These are phyloP conservation scores for Ophioninae sp. DNA, from an alignment of 2,888 invertebrate genomes.

Conservation along the genomic window DNA sequence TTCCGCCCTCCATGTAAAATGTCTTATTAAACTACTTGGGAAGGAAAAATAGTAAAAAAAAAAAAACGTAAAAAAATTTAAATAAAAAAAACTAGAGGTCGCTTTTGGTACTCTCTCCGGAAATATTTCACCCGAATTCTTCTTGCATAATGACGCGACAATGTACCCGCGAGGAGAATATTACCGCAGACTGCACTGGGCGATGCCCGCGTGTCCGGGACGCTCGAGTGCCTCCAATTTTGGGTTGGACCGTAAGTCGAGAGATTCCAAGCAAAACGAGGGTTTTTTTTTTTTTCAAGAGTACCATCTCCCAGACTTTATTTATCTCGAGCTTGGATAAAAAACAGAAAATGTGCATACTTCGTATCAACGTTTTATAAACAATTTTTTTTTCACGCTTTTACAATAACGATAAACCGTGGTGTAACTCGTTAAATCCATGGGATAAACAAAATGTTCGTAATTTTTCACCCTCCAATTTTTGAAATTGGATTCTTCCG, in stretches of 20 bases:
- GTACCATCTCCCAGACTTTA: no score
- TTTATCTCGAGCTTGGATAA: no score
- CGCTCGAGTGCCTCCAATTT: conserved; percentile 60
- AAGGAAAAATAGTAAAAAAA: neutral
- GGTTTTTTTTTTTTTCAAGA: neutral
- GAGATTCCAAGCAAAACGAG: conserved; percentile 28
- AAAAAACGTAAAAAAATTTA: no score
- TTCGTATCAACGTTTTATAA: conserved; percentile 9
- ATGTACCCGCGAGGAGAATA: neutral
- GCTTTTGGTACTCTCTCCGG: neutral
- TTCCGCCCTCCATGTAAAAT: neutral
- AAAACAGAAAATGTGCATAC: no score
- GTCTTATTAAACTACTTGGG: neutral
- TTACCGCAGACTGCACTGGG: conserved; percentile 5
- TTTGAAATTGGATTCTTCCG: neutral
- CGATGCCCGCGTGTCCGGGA: conserved; percentile 48
- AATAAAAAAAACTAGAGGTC: neutral
- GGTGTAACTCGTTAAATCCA: no score
- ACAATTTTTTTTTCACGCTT: neutral
- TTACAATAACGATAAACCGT: no score
- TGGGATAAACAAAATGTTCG: no score
- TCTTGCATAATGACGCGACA: neutral
- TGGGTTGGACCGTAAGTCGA: conserved; percentile 43
- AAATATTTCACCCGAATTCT: conserved; percentile 2
- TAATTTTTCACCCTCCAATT: no score